A percentile compares a stretch with the other conserved stretches of the same genome.
Conservation (phyloP, 2,888 invertebrate species). For the Athalia cordata region DNA sequence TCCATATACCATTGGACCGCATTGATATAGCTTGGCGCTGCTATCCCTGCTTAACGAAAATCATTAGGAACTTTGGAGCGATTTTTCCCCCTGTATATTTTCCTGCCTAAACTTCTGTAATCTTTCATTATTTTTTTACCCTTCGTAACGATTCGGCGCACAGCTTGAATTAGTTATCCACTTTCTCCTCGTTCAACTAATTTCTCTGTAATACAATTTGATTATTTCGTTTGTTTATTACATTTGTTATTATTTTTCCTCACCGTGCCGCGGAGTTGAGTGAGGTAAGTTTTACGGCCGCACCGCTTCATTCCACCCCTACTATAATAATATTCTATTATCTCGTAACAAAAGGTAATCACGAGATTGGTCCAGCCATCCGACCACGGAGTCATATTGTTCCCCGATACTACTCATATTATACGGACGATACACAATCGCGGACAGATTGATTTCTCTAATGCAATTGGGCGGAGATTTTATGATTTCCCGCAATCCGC, state of each 20-base stretch:
- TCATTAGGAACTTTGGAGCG: conserved; percentile 16
- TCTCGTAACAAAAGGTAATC: conserved; percentile 11
- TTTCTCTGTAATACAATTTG: not conserved
- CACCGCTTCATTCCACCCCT: not conserved
- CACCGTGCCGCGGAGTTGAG: not conserved
- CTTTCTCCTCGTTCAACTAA: not conserved
- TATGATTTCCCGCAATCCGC: conserved; percentile 11
- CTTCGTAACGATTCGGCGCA: not conserved
- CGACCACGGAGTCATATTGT: conserved; percentile 14
- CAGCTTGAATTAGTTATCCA: not conserved
- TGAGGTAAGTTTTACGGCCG: not conserved
- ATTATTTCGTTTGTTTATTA: too few species aligned
- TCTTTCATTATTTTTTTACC: too few species aligned
- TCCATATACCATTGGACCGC: too few species aligned
- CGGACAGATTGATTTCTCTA: conserved; percentile 29
- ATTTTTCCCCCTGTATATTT: too few species aligned
- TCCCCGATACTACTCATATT: not conserved
- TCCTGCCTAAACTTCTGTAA: too few species aligned
- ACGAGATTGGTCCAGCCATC: conserved; percentile 19
- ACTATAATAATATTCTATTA: conserved; percentile 15
- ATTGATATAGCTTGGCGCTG: conserved; percentile 10
- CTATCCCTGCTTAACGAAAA: conserved; percentile 12
- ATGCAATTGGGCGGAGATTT: conserved; percentile 37
- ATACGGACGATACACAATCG: not conserved
- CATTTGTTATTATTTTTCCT: not conserved